Conservation (phyloP, 2,797 vertebrate genomes). For the Moxostoma hubbsi region DNA sequence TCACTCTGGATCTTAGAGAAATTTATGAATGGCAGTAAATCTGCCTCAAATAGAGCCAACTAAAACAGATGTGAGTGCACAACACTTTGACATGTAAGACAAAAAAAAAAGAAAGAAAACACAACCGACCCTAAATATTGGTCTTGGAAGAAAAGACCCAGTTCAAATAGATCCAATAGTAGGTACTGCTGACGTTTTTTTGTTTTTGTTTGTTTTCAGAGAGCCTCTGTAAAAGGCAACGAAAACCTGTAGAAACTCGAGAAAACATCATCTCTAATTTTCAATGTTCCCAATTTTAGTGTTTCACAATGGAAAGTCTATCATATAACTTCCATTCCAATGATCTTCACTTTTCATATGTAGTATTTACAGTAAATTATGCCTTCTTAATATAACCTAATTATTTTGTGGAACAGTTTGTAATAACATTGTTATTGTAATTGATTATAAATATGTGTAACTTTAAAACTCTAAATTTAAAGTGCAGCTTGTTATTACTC, state of each 20-base stretch:
- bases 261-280: background rate
- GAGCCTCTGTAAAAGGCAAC: background rate
- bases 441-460: too few relatives aligned
- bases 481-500: too few relatives aligned
- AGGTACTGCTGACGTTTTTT: background rate
- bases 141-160: background rate
- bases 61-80: conserved; percentile 43
- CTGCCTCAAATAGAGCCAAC: background rate
- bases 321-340: too few relatives aligned
- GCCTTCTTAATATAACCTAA: too few relatives aligned
- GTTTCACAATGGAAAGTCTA: background rate
- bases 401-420: too few relatives aligned
- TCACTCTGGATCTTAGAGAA: background rate
- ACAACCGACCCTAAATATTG: background rate
- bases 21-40: conserved; percentile 32
- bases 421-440: too few relatives aligned
- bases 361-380: too few relatives aligned
- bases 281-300: background rate
- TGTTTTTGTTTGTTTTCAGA: conserved; percentile 18
- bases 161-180: background rate
- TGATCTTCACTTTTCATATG: too few relatives aligned
- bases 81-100: background rate
- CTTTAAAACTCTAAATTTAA: background rate
- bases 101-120: background rate
- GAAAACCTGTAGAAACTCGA: background rate